Evolutionary conservation across 2,888 invertebrate genomes (phyloP), one percentile per base, ranked within the genome.

Genomic region (Allophyes oxyacanthae): DNA sequence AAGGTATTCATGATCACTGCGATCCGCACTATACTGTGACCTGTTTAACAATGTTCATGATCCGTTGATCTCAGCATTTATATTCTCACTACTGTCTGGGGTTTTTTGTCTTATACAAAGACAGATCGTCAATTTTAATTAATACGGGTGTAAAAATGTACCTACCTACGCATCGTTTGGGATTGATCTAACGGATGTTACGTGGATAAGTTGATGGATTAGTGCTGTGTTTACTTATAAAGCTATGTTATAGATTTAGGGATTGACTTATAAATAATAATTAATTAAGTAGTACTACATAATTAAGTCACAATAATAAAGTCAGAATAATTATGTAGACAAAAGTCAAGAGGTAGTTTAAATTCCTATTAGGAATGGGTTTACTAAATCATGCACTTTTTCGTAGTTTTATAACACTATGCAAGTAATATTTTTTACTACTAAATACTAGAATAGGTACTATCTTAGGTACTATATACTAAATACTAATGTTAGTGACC

Each of bases 1-100:
- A 83, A 78, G 66, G 64, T 77, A 79, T 78, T 77, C 86, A 85
- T 85, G 69, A 58, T 74, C 67, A 78, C 71, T 71, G 67, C 54
- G 74, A 61, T 71, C 75, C 75, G 53, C 69, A 77, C 75, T 46
- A 40, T 65, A 69, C 75, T 63, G 64, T 60, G 75, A 72, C 65
- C 52, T 72, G 53, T 60, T 37, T 57, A 62, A 70, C 71, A 84
- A 81, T 84, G 86, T 72, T 77, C 65, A 67, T 15, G 65, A 75
- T 75, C 75, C 55, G 42, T 41, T 65, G 65, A 72, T 72, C 78
- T 69, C 79, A 54, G 70, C 63, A 79, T 86, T 85, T 88, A 87
- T 88, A 88, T 83, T 67, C 61, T 58, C 55, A 57, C 41, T 54
- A 48, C 38, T 44, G 37, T 58, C 48, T 64, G 67, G 65, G 67